These are phyloP conservation scores for Lichenostomus cassidix DNA, from an alignment of 2,113 vertebrate species.

Conservation along the genomic window DNA sequence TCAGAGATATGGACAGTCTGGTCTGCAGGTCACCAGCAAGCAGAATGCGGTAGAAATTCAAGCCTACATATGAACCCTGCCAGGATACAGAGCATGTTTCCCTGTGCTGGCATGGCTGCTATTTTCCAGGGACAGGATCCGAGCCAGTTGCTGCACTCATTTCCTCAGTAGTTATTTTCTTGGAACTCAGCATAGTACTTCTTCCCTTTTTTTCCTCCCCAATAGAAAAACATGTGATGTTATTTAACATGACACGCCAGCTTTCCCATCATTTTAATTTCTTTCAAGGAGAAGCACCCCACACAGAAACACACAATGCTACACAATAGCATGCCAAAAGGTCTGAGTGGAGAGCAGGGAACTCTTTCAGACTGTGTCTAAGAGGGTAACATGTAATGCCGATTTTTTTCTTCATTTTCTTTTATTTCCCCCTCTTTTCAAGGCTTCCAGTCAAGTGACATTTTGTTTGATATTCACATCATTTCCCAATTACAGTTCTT, in stretches of 20 bases:
- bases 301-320: not conserved
- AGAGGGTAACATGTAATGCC: not conserved
- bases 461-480: conserved; percentile 58
- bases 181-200: conserved; percentile 21
- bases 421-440: not conserved
- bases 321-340: not conserved
- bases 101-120: not conserved
- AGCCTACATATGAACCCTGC: not conserved
- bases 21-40: not conserved
- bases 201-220: not conserved
- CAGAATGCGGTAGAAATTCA: not conserved
- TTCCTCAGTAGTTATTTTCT: conserved; percentile 23
- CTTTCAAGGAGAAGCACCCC: conserved; percentile 22
- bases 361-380: not conserved
- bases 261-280: conserved; percentile 49
- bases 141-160: not conserved
- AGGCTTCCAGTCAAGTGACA: conserved; percentile 34
- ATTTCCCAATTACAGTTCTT: conserved; percentile 43
- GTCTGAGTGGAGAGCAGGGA: not conserved
- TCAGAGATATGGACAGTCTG: not conserved
- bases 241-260: conserved; percentile 27
- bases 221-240: conserved; percentile 34
- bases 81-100: not conserved
- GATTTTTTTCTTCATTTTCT: not conserved
- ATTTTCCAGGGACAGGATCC: not conserved